phyloP scores from a whole-genome alignment of 2,888 invertebrate species.

The Tanytarsus gracilentus region DNA sequence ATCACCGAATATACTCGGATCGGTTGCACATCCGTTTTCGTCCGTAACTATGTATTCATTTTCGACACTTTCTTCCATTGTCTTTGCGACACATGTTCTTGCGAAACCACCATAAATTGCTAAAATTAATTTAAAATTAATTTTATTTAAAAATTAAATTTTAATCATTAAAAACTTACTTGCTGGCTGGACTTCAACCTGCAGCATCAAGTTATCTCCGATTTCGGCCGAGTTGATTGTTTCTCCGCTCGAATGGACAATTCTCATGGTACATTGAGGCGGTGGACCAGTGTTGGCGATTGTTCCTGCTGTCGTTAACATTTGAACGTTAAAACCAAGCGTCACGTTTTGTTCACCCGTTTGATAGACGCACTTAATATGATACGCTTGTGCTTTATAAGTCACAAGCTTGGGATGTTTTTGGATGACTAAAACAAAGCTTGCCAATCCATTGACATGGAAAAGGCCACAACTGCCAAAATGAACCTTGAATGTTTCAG shows the following conservation, averaged over 20 bases:
- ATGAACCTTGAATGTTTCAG: conserved; percentile 75
- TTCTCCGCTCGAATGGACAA: conserved; percentile 75
- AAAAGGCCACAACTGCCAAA: conserved; percentile 88
- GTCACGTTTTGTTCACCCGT: conserved; percentile 89
- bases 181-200: conserved; percentile 73
- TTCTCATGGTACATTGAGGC: conserved; percentile 85
- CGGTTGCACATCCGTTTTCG: conserved; percentile 88
- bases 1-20: conserved; percentile 85
- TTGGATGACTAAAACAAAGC: conserved; percentile 89
- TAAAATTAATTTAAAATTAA: conserved; percentile 36
- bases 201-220: conserved; percentile 77
- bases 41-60: conserved; percentile 90
- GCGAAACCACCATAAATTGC: conserved; percentile 92
- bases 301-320: conserved; percentile 90
- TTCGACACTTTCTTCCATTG: conserved; percentile 77
- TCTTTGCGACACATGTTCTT: conserved; percentile 85
- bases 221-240: conserved; percentile 88
- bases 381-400: conserved; percentile 89
- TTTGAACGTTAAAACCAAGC: conserved; percentile 87
- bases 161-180: conserved; percentile 43
- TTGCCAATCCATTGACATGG: conserved; percentile 83
- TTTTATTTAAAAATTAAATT: conserved; percentile 4
- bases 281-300: conserved; percentile 93
- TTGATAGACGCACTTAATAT: conserved; percentile 91
- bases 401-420: conserved; percentile 94